These are phyloP conservation scores for Cnemophilus loriae DNA, from an alignment of 2,113 vertebrate genomes.

Conservation along the genomic window DNA sequence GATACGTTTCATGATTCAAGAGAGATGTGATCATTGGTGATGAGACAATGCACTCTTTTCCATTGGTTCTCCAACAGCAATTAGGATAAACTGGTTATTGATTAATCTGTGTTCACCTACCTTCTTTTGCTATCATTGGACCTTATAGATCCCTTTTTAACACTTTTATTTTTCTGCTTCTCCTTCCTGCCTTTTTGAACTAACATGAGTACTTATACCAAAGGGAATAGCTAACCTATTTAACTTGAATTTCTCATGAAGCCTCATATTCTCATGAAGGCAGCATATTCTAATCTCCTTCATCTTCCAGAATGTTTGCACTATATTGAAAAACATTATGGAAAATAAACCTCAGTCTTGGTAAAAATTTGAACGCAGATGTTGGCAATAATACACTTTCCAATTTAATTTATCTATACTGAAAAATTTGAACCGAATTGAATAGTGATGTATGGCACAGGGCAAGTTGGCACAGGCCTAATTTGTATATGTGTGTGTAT, in stretches of 20 bases:
- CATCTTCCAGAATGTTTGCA: background rate
- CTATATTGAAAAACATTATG: background rate
- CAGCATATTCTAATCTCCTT: background rate
- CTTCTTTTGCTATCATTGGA: background rate
- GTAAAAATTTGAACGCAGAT: background rate
- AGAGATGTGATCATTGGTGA: background rate
- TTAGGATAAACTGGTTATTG: background rate
- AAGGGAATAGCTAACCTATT: constrained; percentile 39
- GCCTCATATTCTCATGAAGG: background rate
- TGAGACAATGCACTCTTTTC: background rate
- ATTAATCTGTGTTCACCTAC: background rate
- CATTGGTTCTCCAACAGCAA: background rate
- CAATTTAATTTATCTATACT: background rate
- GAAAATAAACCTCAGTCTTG: background rate
- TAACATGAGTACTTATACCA: background rate
- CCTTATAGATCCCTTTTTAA: background rate
- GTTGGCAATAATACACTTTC: background rate
- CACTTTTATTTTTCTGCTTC: background rate
- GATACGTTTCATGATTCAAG: background rate
- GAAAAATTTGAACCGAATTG: background rate
- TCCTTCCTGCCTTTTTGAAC: background rate
- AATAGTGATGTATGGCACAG: background rate
- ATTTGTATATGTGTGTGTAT: accelerated
- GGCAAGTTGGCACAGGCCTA: background rate
- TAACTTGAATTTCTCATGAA: background rate